Evolutionary conservation across 2,888 invertebrate genomes (phyloP).

Genomic region (Morpho helenor): DNA sequence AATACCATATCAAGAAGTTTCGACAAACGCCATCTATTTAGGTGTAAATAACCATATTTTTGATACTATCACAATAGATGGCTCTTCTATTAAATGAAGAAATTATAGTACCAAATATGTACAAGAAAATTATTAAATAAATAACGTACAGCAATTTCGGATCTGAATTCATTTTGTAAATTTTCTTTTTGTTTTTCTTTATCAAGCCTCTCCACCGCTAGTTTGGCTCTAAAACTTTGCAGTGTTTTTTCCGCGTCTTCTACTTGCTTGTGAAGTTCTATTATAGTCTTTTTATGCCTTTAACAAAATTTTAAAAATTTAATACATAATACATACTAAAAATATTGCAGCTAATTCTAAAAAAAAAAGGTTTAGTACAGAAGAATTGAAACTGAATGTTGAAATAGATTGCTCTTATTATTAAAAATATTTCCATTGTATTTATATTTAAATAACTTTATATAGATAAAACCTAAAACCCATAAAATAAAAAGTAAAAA

Average conservation of each 20-base stretch:
- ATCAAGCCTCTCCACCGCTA: conserved; percentile 67
- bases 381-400: no score
- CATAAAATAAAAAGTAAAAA: no score
- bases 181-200: conserved; percentile 63
- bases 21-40: conserved; percentile 12
- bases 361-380: no score
- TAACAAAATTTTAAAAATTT: neutral
- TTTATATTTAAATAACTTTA: no score
- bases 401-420: no score
- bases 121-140: no score
- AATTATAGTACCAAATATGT: neutral
- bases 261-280: conserved; percentile 62
- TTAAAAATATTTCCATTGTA: no score
- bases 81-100: conserved; percentile 1
- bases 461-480: no score
- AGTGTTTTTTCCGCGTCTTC: conserved; percentile 65
- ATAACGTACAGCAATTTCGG: conserved; percentile 53
- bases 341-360: no score
- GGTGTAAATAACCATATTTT: neutral
- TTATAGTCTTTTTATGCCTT: conserved; percentile 67
- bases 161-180: conserved; percentile 59
- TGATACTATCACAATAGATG: conserved; percentile 8
- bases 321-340: no score
- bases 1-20: no score
- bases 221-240: conserved; percentile 61